phyloP scores from a whole-genome alignment of 2,888 invertebrate genomes.

The Torymus texanus region DNA sequence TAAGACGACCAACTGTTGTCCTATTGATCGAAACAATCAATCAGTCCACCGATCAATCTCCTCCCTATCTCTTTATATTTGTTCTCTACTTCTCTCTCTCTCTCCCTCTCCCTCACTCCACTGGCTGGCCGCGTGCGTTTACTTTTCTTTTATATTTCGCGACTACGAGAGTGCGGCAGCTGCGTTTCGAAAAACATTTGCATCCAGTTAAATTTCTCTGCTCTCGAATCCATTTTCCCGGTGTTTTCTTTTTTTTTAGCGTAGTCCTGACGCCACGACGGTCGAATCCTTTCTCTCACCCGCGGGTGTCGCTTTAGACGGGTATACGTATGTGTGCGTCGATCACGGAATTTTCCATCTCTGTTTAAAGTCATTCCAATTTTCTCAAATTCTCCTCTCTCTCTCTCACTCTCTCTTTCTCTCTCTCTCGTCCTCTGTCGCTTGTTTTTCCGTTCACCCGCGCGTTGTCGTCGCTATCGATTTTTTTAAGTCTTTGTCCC shows the following conservation, averaged over 20 bases:
- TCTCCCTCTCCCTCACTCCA: background rate
- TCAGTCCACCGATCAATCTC: background rate
- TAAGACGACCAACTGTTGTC: background rate
- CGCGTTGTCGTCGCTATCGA: conserved; percentile 16
- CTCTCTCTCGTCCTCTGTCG: background rate
- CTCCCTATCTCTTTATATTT: background rate
- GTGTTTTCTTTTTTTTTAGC: conserved; percentile 11
- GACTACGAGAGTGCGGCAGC: background rate
- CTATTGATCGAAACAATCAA: background rate
- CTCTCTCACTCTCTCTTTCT: no score
- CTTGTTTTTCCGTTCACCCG: background rate
- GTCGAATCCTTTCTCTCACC: conserved; percentile 14
- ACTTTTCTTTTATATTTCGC: background rate
- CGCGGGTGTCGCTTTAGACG: background rate
- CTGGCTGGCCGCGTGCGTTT: no score
- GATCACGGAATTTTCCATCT: conserved; percentile 17
- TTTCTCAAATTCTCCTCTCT: conserved; percentile 21
- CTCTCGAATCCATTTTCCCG: conserved; percentile 30
- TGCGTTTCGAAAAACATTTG: background rate
- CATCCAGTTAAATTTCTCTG: conserved; percentile 9
- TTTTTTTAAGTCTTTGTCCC: conserved; percentile 23
- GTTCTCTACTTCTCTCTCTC: background rate
- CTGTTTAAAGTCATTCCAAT: conserved; percentile 35
- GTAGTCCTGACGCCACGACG: background rate
- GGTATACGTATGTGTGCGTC: background rate